Percentiles rank a stretch among this genome's conserved stretches.
Evolutionary conservation across 2,888 invertebrate species (phyloP).

Genomic region (Notodonta dromedarius): DNA sequence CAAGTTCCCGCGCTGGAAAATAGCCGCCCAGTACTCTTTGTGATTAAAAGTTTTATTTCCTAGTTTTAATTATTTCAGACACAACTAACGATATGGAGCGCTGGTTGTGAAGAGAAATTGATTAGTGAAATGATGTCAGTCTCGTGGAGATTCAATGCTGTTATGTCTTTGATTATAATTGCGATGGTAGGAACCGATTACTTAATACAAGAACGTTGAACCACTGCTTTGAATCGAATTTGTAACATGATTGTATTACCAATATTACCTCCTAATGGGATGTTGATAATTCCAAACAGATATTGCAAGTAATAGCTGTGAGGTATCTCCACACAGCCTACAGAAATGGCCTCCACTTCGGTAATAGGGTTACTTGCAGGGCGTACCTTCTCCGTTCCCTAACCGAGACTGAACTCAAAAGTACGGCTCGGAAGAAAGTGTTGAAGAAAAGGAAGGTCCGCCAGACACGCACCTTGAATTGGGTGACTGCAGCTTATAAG

Average conservation of each 20-base stretch:
- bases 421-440: conserved; percentile 43
- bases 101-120: conserved; percentile 77
- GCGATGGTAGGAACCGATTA: conserved; percentile 60
- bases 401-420: conserved; percentile 53
- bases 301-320: conserved; percentile 70
- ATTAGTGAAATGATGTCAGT: conserved; percentile 78
- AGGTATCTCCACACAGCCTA: conserved; percentile 78
- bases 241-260: no score
- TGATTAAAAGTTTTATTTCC: no score
- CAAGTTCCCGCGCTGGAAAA: no score
- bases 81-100: conserved; percentile 70
- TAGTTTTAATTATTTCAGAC: conserved; percentile 47
- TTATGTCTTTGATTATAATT: conserved; percentile 71
- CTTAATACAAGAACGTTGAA: no score
- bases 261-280: no score
- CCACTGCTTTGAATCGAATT: no score
- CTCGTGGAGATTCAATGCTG: conserved; percentile 75
- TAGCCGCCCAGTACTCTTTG: no score
- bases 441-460: conserved; percentile 52
- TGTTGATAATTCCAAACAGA: conserved; percentile 40
- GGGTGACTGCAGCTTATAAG: conserved; percentile 62
- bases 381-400: conserved; percentile 70
- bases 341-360: conserved; percentile 68
- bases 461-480: conserved; percentile 64
- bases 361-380: conserved; percentile 65